Evolutionary conservation across 2,888 invertebrate genomes (phyloP), one percentile per base, ranked within the genome.

Genomic region (Oligia strigilis): DNA sequence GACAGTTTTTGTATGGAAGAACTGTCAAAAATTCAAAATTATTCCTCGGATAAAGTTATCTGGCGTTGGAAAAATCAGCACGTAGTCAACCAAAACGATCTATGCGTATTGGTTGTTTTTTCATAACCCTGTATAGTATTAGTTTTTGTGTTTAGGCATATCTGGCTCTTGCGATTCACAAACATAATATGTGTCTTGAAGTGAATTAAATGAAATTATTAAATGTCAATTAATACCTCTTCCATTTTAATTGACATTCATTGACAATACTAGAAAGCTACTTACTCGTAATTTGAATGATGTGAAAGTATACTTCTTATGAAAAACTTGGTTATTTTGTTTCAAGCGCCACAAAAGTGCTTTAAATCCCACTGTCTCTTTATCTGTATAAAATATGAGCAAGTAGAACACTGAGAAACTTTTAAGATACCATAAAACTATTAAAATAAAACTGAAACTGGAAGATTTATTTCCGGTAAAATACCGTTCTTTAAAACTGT

Each of bases 391-490:
- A 84, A 84, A 74, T 81, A 84, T 69, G 84, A 72, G 70, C 76
- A 80, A 65, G 72, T 83, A 70, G 83, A 55, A 77, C 66, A 83
- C 73, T 36, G 64, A 70, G 64, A 83, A 86, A 86, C 58, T 86
- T 86, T 75, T 64, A 36, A 77, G 76, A 85, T 85, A 86, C 60
- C 83, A 80, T 80, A 77, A 75, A 84, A 80, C 75, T 80, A 85
- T 82, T 78, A 78, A 85, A 82, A 84, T 82, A 80, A 77, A 84
- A 83, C 75, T 70, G 67, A 23, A 77, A 75, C 78, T 75, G 46
- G 11, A 29, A 75, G 80, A 83, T 86, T 85, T 80, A 83, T 83
- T 69, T 8, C 69, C 73, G 11, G 76, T 75, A 65, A 74, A 75
- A 72, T 72, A 79, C 17, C 29, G 77, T 73, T 76, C 85, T 75